Evolutionary conservation across 2,113 vertebrate species (phyloP), one percentile per base, ranked within the genome.

Genomic region (Corynorhinus townsendii): DNA sequence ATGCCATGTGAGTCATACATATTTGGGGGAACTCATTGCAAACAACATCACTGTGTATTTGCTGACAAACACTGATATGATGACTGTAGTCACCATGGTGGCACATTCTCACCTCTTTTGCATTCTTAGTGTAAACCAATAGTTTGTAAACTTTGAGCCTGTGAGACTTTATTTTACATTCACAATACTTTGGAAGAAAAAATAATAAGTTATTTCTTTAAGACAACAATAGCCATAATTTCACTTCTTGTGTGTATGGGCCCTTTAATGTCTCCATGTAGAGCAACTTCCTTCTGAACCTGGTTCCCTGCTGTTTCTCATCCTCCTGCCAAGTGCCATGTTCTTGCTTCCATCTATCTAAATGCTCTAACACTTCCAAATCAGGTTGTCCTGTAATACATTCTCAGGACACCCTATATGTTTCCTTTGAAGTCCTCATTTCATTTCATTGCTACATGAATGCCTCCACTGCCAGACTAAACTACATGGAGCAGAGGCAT

Each of bases 181-280:
- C 76, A 71, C 40, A 91, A 89, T 92, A 90, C 81, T 96, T 97
- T 95, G 64, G 40, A 40, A 95, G 45, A 93, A 97, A 98, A 43
- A 40, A 54, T 93, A 97, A 97, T 97, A 98, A 98, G 96, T 93
- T 88, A 95, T 52, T 97, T 86, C 24, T 86, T 86, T 68, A 43
- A 95, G 81, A 33, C 14, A 40, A 26, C 0, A 59, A 26, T 17
- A 54, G n/a, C 45, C 79, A 33, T 71, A 22, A 11, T 77, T 72
- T 66, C 24, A 90, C 38, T 52, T 92, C n/a, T 20, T 75, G 26
- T 64, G 28, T 81, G 3, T 38, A 49, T 68, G 69, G 17, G 7
- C 5, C 45, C 82, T 69, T 56, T 38, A 30, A 45, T 35, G 14
- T 52, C 75, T 80, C 71, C 56, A 73, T 75, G 19, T 26, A 86